Conservation (phyloP, 2,888 invertebrate species). For the Cerastis leucographa region DNA sequence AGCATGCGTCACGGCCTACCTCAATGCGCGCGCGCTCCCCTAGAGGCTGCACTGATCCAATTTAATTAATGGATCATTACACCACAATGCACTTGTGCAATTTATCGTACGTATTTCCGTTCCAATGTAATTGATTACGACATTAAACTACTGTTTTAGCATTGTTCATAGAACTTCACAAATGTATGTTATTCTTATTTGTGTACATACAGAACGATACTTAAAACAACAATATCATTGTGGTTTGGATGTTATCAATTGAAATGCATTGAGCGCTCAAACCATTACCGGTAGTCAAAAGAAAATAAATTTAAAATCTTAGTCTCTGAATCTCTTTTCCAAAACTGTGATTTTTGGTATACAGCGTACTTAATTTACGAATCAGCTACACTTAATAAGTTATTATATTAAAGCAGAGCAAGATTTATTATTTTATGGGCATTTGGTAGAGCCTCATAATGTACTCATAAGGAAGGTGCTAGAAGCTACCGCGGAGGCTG, state of each 20-base stretch:
- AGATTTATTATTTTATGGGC: slow-evolving; percentile 1
- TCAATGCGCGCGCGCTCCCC: slow-evolving; percentile 90
- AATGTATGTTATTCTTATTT: slow-evolving; percentile 39
- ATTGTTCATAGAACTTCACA: slow-evolving; percentile 8
- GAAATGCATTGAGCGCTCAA: background rate
- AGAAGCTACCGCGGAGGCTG: slow-evolving; percentile 68
- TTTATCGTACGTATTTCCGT: slow-evolving; percentile 40
- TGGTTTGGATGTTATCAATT: slow-evolving; percentile 1
- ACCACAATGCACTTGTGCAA: slow-evolving; percentile 52
- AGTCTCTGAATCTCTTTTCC: background rate
- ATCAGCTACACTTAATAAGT: slow-evolving; percentile 1
- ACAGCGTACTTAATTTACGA: background rate
- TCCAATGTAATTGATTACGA: slow-evolving; percentile 28
- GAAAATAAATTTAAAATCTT: slow-evolving; percentile 11
- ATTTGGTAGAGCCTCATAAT: slow-evolving; percentile 24
- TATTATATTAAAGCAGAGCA: background rate
- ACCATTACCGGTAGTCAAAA: background rate
- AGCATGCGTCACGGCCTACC: slow-evolving; percentile 90
- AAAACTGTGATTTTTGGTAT: background rate
- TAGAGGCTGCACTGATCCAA: slow-evolving; percentile 87
- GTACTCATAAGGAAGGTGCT: slow-evolving; percentile 14
- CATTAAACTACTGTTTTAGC: slow-evolving; percentile 11
- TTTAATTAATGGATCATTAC: slow-evolving; percentile 77
- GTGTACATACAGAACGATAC: slow-evolving; percentile 6
- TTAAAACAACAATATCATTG: slow-evolving; percentile 10